phyloP scores from a whole-genome alignment of 1,140 invertebrate genomes.

The Drosophila tsacasi region DNA sequence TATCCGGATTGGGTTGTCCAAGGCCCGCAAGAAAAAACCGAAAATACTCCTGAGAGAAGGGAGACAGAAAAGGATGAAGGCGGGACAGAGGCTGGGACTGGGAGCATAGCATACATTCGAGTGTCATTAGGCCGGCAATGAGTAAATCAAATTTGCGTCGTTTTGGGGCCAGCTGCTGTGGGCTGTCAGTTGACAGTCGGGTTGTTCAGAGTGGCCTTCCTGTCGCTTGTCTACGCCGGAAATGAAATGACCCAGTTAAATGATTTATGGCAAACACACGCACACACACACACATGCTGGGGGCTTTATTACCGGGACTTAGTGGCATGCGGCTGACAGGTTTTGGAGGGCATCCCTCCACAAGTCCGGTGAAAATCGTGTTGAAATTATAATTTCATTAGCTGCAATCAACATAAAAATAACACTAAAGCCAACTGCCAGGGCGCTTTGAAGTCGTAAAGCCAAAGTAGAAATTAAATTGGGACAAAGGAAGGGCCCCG shows the following conservation, averaged over 20 bases:
- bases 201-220: conserved; percentile 59
- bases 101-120: conserved; percentile 50
- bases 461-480: conserved; percentile 76
- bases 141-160: conserved; percentile 80
- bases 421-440: conserved; percentile 75
- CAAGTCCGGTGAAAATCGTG: conserved; percentile 32
- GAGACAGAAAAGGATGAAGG: background rate
- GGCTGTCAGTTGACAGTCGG: conserved; percentile 65
- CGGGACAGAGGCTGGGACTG: background rate
- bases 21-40: background rate
- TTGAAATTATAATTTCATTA: conserved; percentile 83
- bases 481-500: conserved; percentile 14
- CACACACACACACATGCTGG: conserved; percentile 10
- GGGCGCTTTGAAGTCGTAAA: conserved; percentile 77
- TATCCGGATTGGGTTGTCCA: conserved; percentile 26
- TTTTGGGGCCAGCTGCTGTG: conserved; percentile 54
- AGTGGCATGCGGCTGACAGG: conserved; percentile 54
- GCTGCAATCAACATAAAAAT: conserved; percentile 83
- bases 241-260: conserved; percentile 84
- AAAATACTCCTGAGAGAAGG: conserved; percentile 6
- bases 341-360: background rate
- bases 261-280: conserved; percentile 66
- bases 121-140: conserved; percentile 66
- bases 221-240: conserved; percentile 74
- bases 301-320: conserved; percentile 47